Base-by-base conservation (phyloP, 1,140 invertebrate genomes). In the Aricia agestis region DNA sequence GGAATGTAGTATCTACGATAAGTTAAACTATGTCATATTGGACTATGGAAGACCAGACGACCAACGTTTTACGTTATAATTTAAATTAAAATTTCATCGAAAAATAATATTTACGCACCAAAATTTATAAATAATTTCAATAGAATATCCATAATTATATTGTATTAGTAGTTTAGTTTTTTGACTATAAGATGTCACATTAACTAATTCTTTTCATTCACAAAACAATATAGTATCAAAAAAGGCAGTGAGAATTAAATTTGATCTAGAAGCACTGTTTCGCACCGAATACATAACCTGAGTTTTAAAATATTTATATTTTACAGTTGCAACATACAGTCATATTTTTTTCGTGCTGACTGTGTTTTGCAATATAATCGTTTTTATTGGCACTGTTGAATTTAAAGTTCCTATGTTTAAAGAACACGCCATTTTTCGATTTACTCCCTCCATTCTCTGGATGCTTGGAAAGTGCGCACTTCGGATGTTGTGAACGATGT, bases 401-500 rank as follows among this genome's bases (percentile, higher is more conserved):
- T 52, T 52, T 52, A 52, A 52, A 52, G 45, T 9, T 15, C 13
- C 9, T 15, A 52, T 15, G 45, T 52, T 52, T 52, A 52, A 52
- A 52, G 45, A 52, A 52, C 45, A 52, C 45, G 45, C 45, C 45
- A 52, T 41, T 17, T 7, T 42, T 68, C 58, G 19, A 1, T 63
- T 74, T 85, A 90, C 72, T 89, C 84, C 19, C 87, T 82, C 91
- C 91, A 92, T 70, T 89, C 89, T 58, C 90, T 84, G 1, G 85
- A 82, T 0, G 91, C 90, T 75, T 92, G 91, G 85, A 92, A 92
- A 13, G 91, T 92, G 68, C 90, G 81, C 0, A 92, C 89, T 85
- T 92, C 91, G 17, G 90, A 90, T n/a, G 89, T 86, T 18, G 89
- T 90, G 76, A 92, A 92, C 1, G 91, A 91, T 9, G 90, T 81